Evolutionary conservation across 2,888 invertebrate genomes (phyloP).

Genomic region (Ectemnius cavifrons): DNA sequence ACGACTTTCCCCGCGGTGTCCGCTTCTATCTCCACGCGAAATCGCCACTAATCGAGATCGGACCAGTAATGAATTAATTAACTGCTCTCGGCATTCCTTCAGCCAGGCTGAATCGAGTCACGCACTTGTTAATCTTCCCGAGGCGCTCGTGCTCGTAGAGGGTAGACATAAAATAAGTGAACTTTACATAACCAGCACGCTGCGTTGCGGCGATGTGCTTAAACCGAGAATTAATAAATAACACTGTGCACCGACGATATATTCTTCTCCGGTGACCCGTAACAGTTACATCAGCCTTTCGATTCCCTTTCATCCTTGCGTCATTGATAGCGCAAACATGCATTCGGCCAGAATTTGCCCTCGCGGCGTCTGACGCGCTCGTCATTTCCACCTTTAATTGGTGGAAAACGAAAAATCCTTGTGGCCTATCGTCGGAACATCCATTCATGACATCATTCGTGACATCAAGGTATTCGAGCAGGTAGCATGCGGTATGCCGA

Average conservation of each 20-base stretch:
- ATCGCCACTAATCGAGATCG: background rate
- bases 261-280: conserved; percentile 5
- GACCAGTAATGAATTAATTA: conserved; percentile 3
- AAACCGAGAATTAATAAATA: conserved; percentile 14
- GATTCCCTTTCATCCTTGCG: background rate
- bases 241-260: conserved; percentile 1
- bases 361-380: background rate
- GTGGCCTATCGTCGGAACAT: background rate
- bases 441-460: background rate
- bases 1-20: background rate
- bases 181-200: background rate
- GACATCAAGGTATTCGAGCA: background rate
- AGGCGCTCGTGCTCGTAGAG: background rate
- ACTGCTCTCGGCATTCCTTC: background rate
- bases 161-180: background rate
- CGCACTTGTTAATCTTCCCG: background rate
- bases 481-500: background rate
- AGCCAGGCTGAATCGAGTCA: background rate
- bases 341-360: background rate
- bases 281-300: conserved; percentile 15
- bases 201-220: background rate
- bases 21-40: conserved; percentile 6
- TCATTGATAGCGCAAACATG: background rate
- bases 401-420: background rate
- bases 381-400: background rate